Evolutionary conservation across 2,888 invertebrate species (phyloP).

Genomic region (Cyclophora albipunctata): DNA sequence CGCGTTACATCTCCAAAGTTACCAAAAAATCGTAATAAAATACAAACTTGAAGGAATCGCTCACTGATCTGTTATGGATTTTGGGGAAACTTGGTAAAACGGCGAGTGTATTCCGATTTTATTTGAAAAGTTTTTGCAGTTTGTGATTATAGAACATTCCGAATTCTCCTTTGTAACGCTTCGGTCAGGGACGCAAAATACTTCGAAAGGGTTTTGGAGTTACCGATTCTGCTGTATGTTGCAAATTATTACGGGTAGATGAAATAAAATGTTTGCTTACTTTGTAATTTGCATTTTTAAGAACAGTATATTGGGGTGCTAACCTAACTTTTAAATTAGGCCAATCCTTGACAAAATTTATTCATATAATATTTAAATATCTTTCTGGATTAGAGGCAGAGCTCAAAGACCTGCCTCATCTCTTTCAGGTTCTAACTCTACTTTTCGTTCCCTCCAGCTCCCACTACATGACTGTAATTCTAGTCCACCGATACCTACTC

Average conservation of each 20-base stretch:
- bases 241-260: constrained; percentile 20
- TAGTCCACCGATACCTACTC: no score
- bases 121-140: constrained; percentile 37
- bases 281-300: constrained; percentile 7
- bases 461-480: no score
- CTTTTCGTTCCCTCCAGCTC: no score
- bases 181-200: constrained; percentile 29
- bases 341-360: no score
- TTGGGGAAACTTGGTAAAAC: constrained; percentile 6
- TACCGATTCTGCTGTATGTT: constrained; percentile 34
- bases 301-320: no score
- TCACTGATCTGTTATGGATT: constrained; percentile 11
- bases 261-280: constrained; percentile 14
- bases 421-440: no score
- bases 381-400: no score
- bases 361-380: no score
- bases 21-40: no score
- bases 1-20: no score
- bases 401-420: no score
- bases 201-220: constrained; percentile 26
- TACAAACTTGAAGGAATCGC: neutral
- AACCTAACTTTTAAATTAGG: no score
- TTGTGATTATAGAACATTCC: constrained; percentile 40
- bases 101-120: constrained; percentile 25
- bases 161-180: constrained; percentile 32